Percentiles rank a stretch among this genome's conserved stretches.
Conservation (phyloP, 2,113 vertebrate genomes). For the Chaetorhynchus papuensis region DNA sequence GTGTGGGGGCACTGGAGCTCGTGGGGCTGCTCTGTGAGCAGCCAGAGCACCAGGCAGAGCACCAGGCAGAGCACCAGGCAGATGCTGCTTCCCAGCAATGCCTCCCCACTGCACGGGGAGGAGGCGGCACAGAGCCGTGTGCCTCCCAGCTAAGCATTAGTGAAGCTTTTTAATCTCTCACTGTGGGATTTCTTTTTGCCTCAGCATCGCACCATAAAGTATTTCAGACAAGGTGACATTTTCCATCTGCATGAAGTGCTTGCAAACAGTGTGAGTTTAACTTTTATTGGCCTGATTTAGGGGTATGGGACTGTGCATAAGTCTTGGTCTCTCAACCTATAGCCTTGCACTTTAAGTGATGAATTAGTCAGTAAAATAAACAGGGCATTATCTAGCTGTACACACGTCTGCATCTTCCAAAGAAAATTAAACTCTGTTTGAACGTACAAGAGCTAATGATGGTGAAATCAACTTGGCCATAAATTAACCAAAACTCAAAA, state of each 20-base stretch:
- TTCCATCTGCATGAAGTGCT: conserved; percentile 65
- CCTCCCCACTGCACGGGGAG: not conserved
- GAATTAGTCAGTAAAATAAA: conserved; percentile 66
- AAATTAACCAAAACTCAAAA: conserved; percentile 19
- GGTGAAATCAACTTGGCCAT: not conserved
- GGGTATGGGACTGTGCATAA: conserved; percentile 40
- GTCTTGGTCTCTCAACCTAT: conserved; percentile 55
- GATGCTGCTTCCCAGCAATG: not conserved
- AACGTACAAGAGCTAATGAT: conserved; percentile 17
- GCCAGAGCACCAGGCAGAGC: not conserved
- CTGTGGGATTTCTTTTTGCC: conserved; percentile 63
- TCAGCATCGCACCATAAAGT: conserved; percentile 8
- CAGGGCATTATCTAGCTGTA: conserved; percentile 56
- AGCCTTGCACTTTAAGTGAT: conserved; percentile 61
- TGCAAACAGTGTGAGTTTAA: conserved; percentile 63
- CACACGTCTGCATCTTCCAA: conserved; percentile 47
- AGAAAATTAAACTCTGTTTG: conserved; percentile 51
- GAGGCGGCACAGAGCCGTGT: not conserved
- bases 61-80: not conserved
- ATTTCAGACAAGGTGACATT: conserved; percentile 67
- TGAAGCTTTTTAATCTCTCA: conserved; percentile 57
- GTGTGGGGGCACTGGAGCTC: accelerated
- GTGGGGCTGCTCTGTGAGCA: accelerated
- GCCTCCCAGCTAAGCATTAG: conserved; percentile 56
- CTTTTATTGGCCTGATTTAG: conserved; percentile 69